A percentile compares a stretch with the other conserved stretches of the same genome.
Conservation (phyloP, 2,888 invertebrate genomes). For the Calephelis perditalis region DNA sequence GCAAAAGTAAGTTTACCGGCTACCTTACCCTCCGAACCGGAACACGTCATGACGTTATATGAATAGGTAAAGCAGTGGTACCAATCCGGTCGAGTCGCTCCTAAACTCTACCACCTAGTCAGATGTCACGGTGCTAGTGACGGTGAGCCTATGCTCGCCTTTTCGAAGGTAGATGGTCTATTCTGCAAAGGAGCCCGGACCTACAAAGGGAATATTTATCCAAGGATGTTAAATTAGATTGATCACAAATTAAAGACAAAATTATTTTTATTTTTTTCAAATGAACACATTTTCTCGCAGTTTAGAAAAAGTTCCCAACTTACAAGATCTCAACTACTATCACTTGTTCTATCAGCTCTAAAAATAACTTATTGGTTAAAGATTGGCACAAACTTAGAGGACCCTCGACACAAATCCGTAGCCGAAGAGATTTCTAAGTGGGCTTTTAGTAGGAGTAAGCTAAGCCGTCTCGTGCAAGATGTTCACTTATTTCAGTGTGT, state of each 20-base stretch:
- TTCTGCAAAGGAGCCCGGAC: too few species aligned
- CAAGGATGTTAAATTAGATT: not conserved
- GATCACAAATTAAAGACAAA: not conserved
- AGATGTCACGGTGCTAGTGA: too few species aligned
- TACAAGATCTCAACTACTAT: conserved; percentile 23
- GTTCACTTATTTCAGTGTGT: conserved; percentile 65
- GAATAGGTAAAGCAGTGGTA: too few species aligned
- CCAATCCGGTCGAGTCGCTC: too few species aligned
- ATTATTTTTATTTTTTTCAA: not conserved
- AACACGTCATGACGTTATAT: too few species aligned
- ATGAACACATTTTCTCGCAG: not conserved
- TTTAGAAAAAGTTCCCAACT: conserved; percentile 6
- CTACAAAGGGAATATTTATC: too few species aligned
- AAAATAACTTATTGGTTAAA: conserved; percentile 64
- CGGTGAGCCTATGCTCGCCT: too few species aligned
- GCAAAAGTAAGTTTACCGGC: too few species aligned
- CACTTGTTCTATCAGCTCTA: conserved; percentile 41
- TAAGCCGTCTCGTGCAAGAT: conserved; percentile 71
- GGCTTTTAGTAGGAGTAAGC: conserved; percentile 74
- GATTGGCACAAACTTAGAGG: conserved; percentile 60
- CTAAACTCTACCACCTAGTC: too few species aligned
- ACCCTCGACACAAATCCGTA: conserved; percentile 66
- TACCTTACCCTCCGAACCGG: too few species aligned
- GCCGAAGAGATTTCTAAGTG: conserved; percentile 72
- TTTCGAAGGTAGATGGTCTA: too few species aligned